Evolutionary conservation across 2,888 invertebrate genomes (phyloP).

Genomic region (Iphiclides podalirius): DNA sequence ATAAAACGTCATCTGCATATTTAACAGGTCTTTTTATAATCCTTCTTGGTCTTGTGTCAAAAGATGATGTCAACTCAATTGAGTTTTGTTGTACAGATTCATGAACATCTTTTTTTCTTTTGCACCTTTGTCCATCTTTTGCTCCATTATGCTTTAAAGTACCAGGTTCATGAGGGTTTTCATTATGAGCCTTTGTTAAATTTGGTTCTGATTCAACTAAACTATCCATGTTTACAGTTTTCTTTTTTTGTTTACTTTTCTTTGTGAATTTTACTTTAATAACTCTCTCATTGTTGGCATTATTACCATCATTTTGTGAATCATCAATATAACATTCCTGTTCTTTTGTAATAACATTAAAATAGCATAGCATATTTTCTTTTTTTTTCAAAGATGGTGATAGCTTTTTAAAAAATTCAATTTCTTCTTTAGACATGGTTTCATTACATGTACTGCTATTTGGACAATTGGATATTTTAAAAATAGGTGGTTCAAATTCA

Average conservation of each 20-base stretch:
- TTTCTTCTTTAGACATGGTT: constrained; percentile 51
- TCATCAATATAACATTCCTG: constrained; percentile 32
- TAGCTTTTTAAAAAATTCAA: constrained; percentile 74
- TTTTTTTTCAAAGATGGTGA: constrained; percentile 80
- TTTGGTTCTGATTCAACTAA: constrained; percentile 9
- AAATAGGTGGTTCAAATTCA: constrained; percentile 18
- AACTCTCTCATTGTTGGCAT: constrained; percentile 35
- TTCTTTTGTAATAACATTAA: constrained; percentile 72
- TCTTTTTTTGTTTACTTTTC: constrained; percentile 48
- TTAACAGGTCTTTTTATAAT: constrained; percentile 60
- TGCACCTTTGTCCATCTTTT: constrained; percentile 36
- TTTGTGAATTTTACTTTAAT: constrained; percentile 60
- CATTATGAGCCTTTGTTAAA: constrained; percentile 16
- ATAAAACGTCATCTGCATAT: constrained; percentile 50
- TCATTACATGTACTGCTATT: constrained; percentile 29
- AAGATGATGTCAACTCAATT: constrained; percentile 20
- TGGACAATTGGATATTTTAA: constrained; percentile 30
- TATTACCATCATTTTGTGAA: constrained; percentile 31
- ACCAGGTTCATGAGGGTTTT: background rate
- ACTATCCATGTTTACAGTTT: constrained; percentile 44
- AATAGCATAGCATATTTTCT: constrained; percentile 82
- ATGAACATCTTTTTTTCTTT: constrained; percentile 28
- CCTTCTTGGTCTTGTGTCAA: constrained; percentile 54
- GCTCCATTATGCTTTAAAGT: constrained; percentile 11
- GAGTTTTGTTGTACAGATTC: constrained; percentile 13